Evolutionary conservation across 2,113 vertebrate genomes (phyloP).

Genomic region (Columbina picui): DNA sequence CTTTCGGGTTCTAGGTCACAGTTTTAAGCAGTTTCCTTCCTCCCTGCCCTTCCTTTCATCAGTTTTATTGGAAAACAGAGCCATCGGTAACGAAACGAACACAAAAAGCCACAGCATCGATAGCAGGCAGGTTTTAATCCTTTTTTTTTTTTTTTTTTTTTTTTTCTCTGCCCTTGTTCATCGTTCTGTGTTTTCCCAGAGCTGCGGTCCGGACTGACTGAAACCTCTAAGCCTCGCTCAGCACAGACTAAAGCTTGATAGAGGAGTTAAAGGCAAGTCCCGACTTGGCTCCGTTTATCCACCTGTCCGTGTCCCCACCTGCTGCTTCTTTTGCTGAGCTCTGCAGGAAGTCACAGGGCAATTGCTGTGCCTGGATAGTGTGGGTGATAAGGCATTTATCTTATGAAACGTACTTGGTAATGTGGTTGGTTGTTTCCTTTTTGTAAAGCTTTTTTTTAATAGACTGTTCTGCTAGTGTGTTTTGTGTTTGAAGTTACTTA

Average conservation of each 20-base stretch:
- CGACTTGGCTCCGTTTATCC: not conserved
- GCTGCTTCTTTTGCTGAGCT: accelerated
- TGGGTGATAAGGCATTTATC: not conserved
- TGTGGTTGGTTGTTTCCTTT: too few species aligned
- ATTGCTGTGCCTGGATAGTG: accelerated
- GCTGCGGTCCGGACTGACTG: accelerated
- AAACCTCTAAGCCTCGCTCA: accelerated
- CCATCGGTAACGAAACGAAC: not conserved
- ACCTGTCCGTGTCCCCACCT: too few species aligned
- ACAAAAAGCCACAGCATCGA: accelerated
- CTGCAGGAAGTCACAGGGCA: accelerated
- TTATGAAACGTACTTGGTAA: accelerated
- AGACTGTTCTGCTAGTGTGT: accelerated
- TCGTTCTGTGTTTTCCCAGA: not conserved
- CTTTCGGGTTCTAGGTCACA: not conserved
- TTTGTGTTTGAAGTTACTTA: not conserved
- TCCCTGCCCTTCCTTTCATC: not conserved
- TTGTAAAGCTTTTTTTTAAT: too few species aligned
- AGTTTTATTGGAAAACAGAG: not conserved
- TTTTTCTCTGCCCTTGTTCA: accelerated
- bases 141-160: too few species aligned
- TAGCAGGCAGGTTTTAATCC: not conserved
- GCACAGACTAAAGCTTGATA: accelerated
- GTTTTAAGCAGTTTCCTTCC: not conserved
- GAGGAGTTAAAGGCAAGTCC: not conserved